Percentiles rank a stretch among this genome's conserved stretches.
Conservation (phyloP, 2,113 vertebrate species). For the Typhlomys cinereus region DNA sequence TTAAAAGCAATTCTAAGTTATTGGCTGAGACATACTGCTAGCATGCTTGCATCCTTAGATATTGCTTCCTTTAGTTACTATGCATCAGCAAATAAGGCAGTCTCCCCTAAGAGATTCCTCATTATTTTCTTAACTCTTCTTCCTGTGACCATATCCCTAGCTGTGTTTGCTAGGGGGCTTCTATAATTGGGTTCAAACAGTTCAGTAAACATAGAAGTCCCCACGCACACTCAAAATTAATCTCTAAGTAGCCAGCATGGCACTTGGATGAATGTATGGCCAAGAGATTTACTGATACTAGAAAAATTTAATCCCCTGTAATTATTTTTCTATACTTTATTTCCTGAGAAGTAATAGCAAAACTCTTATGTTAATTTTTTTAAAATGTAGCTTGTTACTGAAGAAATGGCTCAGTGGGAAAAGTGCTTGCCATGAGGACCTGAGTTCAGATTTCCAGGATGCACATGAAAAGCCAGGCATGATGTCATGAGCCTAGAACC, state of each 20-base stretch:
- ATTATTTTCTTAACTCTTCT: constrained; percentile 58
- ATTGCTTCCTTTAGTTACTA: constrained; percentile 3
- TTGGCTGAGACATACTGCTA: constrained; percentile 35
- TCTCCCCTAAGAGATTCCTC: background rate
- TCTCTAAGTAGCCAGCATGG: constrained; percentile 37
- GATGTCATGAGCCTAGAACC: no score
- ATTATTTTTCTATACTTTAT: constrained; percentile 42
- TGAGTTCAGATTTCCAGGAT: no score
- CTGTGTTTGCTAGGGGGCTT: constrained; percentile 32
- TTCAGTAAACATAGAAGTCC: constrained; percentile 13
- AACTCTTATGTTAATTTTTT: background rate
- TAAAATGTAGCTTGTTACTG: constrained; percentile 1
- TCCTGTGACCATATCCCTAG: constrained; percentile 26
- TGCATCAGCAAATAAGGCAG: background rate
- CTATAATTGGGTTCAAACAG: constrained; percentile 52
- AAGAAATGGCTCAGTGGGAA: no score
- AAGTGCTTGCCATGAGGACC: no score
- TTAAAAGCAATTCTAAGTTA: constrained; percentile 54
- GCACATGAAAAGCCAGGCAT: no score
- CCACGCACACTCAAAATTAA: background rate
- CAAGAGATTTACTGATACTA: constrained; percentile 14
- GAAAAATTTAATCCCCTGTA: constrained; percentile 29
- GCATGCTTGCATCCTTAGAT: background rate
- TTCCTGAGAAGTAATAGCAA: constrained; percentile 14
- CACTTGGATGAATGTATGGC: background rate